phyloP scores from a whole-genome alignment of 2,888 invertebrate genomes.

The Brenthis daphne region DNA sequence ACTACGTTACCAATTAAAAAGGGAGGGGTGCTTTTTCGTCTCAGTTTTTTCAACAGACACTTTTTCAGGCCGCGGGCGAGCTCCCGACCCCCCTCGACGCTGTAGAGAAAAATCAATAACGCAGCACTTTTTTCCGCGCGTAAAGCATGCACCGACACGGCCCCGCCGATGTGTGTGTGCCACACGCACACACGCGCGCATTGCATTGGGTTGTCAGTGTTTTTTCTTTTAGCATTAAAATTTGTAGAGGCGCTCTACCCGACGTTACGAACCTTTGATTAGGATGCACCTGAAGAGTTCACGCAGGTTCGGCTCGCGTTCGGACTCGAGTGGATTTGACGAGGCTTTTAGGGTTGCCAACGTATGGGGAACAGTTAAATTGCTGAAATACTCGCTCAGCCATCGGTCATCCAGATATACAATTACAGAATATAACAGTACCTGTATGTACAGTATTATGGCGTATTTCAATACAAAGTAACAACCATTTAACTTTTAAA shows the following conservation, averaged over 20 bases:
- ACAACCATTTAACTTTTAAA: conserved; percentile 12
- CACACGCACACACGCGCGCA: conserved; percentile 61
- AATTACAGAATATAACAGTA: conserved; percentile 8
- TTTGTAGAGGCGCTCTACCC: conserved; percentile 55
- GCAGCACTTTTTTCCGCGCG: conserved; percentile 83
- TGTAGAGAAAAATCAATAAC: conserved; percentile 83
- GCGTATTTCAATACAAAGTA: conserved; percentile 1
- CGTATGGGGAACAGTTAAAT: conserved; percentile 14
- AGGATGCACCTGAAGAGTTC: conserved; percentile 63
- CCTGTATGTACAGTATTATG: neutral
- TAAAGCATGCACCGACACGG: conserved; percentile 81
- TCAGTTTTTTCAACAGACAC: conserved; percentile 82
- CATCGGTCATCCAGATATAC: conserved; percentile 1
- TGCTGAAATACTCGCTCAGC: conserved; percentile 11
- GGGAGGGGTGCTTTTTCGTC: conserved; percentile 82
- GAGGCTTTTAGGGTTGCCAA: conserved; percentile 27
- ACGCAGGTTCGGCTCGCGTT: conserved; percentile 45
- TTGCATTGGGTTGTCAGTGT: conserved; percentile 67
- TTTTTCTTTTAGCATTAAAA: conserved; percentile 72
- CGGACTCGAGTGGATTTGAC: conserved; percentile 37
- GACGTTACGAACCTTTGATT: conserved; percentile 60
- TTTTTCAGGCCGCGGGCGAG: conserved; percentile 80
- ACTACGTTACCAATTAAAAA: conserved; percentile 82
- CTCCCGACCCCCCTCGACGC: conserved; percentile 61
- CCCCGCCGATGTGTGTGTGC: conserved; percentile 53